Evolutionary conservation across 2,113 vertebrate species (phyloP), one percentile per base, ranked within the genome.

Genomic region (Poecilia latipinna): DNA sequence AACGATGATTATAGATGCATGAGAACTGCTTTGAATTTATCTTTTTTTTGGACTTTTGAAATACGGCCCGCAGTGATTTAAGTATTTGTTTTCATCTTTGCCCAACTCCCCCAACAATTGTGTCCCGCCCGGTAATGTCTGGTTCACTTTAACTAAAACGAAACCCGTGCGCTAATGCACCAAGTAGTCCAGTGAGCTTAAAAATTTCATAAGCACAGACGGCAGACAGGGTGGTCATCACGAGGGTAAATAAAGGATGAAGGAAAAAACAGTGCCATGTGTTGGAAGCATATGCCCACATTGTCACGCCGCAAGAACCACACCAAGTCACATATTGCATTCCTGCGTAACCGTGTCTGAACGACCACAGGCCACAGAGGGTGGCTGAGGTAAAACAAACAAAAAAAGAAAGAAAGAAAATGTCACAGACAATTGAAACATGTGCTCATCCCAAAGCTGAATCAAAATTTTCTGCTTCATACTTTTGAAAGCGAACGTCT

Each of bases 251-350:
- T 72, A 87, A 77, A 80, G 60, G 24, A 84, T 81, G 78, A 82
- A 61, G 74, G 54, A 72, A 77, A 88, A 79, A 88, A 79, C 83
- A 68, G 68, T 62, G 68, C 84, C 84, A 74, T 74, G 79, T 80
- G 86, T 83, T 60, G 31, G 1, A 17, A 81, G 44, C 83, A 78
- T 82, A 78, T 87, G 79, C 7, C 54, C 28, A 44, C 48, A 75
- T 37, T 35, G 74, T 74, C 75, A 54, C 19, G 28, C n/a, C 76
- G 70, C 60, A 72, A 70, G 74, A 75, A 73, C 67, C 28, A 1
- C 64, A 65, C 17, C 37, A 17, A 22, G 19, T 57, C 64, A 69
- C 33, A 22, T 57, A 72, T 33, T 68, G 32, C 51, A 82, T 80
- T 86, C 70, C 61, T 76, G 17, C 1, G 13, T 68, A 78, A 76